Base-by-base conservation (phyloP, 2,113 vertebrate species). In the Porphyrio hochstetteri region DNA sequence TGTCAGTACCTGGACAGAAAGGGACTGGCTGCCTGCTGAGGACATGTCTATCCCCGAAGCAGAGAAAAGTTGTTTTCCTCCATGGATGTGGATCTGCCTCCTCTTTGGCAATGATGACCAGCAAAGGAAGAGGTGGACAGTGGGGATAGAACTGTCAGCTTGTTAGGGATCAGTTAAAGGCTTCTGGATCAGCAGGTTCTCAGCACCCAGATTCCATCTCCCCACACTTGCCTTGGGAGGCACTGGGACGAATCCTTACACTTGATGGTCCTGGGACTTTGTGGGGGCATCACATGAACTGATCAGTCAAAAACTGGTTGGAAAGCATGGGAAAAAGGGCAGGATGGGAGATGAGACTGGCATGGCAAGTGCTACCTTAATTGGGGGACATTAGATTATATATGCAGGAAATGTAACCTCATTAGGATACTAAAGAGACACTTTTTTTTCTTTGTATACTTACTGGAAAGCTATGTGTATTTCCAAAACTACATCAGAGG, bases 21-120 rank as follows among this genome's bases (percentile, higher is more conserved):
- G n/a, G 8, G 25, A 10, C 21, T 81, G 16, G 4, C 17, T 65
- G 3, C 19, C 0, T 0, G 5, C 8, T 75, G 29, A 67, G 2
- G 13, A 10, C 27, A 71, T 0, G 0, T 44, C 28, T 1, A 0
- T 36, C 10, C 63, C 12, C 16, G 46, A 50, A 71, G 16, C 11
- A 55, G 75, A 55, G 16, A 44, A 63, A 68, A 67, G 14, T 61
- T 38, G 2, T 44, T 87, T 70, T 2, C 5, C 7, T 29, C 19
- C 7, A 2, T 65, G 16, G 2, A 5, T 7, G 10, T 5, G 8
- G 15, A 33, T 53, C 6, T 52, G 2, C 8, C 29, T 61, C 17
- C 10, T 81, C 19, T 75, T 67, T 48, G 18, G 8, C 9, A 53
- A 28, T 7, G 28, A 4, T 75, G 42, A 50, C 2, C 7, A 55